Base-by-base conservation (phyloP, 2,888 invertebrate species). In the Agonopterix heracliana region DNA sequence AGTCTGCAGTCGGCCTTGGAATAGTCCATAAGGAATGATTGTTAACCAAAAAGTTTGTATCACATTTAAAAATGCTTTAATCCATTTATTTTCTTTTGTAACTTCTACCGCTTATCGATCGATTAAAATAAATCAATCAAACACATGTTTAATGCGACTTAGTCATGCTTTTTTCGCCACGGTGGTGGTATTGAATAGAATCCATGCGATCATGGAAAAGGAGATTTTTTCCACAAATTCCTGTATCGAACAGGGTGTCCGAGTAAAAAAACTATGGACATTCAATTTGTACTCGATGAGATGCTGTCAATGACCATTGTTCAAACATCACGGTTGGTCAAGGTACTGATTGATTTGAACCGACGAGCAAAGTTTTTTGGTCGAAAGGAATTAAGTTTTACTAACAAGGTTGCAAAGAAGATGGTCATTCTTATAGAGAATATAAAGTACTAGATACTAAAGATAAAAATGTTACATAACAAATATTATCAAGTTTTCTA, bases 201-300 rank as follows among this genome's bases (percentile, higher is more conserved):
- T 57, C 47, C 56, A 48, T 53, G 61, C 61, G 59, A 57, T 56
- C 53, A 50, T 56, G 61, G 63, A 66, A 68, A 68, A 62, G 60
- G 61, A 61, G 49, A 56, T 64, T 64, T 66, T 66, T 54, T 56
- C 52, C 57, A 58, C 38, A 64, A 69, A 66, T 66, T 68, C 61
- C 64, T 66, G 60, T 9, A 36, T 10, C 44, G 55, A 55, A 74
- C 78, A 64, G 74, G 76, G 65, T 71, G 69, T 67, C 54, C 55
- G 9, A 50, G 57, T 48, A 47, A 61, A 72, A 74, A 72, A 70
- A 66, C 42, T 54, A 71, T 72, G 73, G 71, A 77, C 68, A 70
- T 82, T 81, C 78, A 79, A 81, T 82, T 80, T 78, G 68, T 71
- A 66, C 67, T 71, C 62, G 71, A 73, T 77, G 74, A 68, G 61